Base-by-base conservation (phyloP, 2,113 vertebrate genomes). In the Sinocyclocheilus anophthalmus region DNA sequence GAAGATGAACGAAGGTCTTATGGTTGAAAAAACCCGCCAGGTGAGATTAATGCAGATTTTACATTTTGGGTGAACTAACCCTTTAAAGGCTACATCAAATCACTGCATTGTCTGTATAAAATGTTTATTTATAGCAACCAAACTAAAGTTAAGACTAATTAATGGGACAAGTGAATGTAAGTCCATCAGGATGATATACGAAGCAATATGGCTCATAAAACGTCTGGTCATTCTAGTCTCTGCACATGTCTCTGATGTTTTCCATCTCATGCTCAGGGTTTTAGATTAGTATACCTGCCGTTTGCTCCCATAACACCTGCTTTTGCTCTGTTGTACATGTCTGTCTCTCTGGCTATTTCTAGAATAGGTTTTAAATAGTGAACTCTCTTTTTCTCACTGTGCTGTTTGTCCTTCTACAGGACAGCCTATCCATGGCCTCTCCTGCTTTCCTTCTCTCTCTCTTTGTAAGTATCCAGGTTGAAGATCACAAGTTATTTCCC, bases 401-500 rank as follows among this genome's bases (percentile, higher is more conserved):
- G 59, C 93, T 97, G 95, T 99, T 97, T 99, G 96, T 97, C 96
- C 97, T 97, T 94, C 97, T 97, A 97, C 97, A 99, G 98, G 98
- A 99, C 97, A 98, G 96, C 97, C 97, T 99, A 96, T 97, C 98
- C 96, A 99, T 99, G 98, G 98, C 97, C 94, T 99, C 98, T 98
- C 98, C 98, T 97, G 98, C 98, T 96, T 99, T 99, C 95, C 98
- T 99, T 96, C 98, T 99, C 96, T 99, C 98, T 97, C 98, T 99
- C 93, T 99, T 99, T 98, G 98, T 99, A 99, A 99, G 98, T 99
- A 99, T 98, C 96, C 93, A 94, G 94, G 92, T 91, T 90, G 55
- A 84, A 88, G 84, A 79, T 85, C 69, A 39, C 53, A 30, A 39
- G 76, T 53, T 81, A 85, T 70, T 86, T 79, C 61, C 86, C 75